Base-by-base conservation (phyloP, 1,140 invertebrate genomes). In the Nymphalis io region DNA sequence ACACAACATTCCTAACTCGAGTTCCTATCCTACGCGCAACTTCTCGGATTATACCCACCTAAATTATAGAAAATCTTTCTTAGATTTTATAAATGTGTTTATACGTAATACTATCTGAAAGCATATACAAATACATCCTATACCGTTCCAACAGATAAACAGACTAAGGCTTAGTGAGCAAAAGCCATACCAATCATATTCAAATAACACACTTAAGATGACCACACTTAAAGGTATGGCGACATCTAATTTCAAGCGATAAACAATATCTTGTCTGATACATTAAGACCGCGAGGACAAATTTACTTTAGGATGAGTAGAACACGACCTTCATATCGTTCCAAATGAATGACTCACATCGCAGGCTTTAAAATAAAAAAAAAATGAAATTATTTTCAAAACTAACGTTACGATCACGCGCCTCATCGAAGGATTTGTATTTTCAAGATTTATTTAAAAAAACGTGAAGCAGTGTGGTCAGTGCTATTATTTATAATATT, bases 241-340 rank as follows among this genome's bases (percentile, higher is more conserved):
- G 60, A 65, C 68, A 44, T 72, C 60, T 75, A 64, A 66, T 51
- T 70, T 48, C 65, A 65, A 71, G 70, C 59, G 77, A 82, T 81
- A 78, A 79, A 80, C 40, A 64, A 72, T 76, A 84, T 85, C 81
- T 79, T 61, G 78, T 60, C 70, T 85, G 79, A 84, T 82, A 85
- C 82, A 81, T 79, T 82, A 80, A 85, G 78, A 82, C 72, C 65
- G 77, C 73, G 79, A 75, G 72, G 77, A 80, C 82, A 87, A 87
- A 87, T 88, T 83, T 87, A 77, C 82, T 76, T 85, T 82, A 82
- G 83, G 83, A 86, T 86, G 80, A 86, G 78, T 68, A 73, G 65
- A 78, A 46, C 65, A 68, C 70, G 83, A 80, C 86, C 84, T 88
- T 88, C 83, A 81, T 71, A 76, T 79, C 74, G 82, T 82, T 81